These are phyloP conservation scores for Hemaris fuciformis DNA, from an alignment of 2,888 invertebrate genomes.

Conservation along the genomic window DNA sequence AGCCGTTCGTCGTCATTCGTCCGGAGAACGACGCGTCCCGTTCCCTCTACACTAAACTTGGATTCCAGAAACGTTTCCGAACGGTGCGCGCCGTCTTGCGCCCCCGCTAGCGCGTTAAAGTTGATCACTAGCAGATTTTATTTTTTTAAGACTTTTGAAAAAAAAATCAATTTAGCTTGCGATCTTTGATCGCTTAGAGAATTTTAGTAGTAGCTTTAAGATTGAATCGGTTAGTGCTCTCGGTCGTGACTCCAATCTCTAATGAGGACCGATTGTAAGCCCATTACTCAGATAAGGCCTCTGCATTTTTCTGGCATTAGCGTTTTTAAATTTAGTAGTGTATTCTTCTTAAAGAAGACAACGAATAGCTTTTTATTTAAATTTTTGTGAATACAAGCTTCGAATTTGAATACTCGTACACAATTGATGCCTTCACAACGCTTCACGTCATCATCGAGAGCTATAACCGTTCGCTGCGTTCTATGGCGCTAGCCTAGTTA, in stretches of 20 bases:
- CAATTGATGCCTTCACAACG: conserved; percentile 24
- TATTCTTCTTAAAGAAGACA: conserved; percentile 49
- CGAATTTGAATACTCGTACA: conserved; percentile 5
- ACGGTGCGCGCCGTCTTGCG: conserved; percentile 90
- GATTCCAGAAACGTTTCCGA: conserved; percentile 90
- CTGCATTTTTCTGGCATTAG: conserved; percentile 48
- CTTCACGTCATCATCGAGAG: conserved; percentile 59
- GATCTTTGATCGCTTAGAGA: conserved; percentile 78
- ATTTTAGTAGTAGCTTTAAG: conserved; percentile 79
- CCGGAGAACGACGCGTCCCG: conserved; percentile 94
- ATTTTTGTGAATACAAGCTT: conserved; percentile 15
- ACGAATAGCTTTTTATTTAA: conserved; percentile 50
- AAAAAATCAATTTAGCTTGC: conserved; percentile 77
- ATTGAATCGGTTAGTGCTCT: conserved; percentile 72
- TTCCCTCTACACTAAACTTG: conserved; percentile 90
- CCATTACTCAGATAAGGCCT: conserved; percentile 35
- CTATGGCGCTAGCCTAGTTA: conserved; percentile 60
- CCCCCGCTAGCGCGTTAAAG: conserved; percentile 69
- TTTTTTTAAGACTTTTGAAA: conserved; percentile 81
- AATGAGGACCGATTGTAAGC: conserved; percentile 24
- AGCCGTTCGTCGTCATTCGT: conserved; percentile 91
- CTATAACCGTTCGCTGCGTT: conserved; percentile 61
- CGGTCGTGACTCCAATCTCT: conserved; percentile 43
- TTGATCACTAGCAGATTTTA: conserved; percentile 79
- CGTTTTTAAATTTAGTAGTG: conserved; percentile 49